Evolutionary conservation across 2,797 vertebrate species (phyloP).

Genomic region (Columba guinea): DNA sequence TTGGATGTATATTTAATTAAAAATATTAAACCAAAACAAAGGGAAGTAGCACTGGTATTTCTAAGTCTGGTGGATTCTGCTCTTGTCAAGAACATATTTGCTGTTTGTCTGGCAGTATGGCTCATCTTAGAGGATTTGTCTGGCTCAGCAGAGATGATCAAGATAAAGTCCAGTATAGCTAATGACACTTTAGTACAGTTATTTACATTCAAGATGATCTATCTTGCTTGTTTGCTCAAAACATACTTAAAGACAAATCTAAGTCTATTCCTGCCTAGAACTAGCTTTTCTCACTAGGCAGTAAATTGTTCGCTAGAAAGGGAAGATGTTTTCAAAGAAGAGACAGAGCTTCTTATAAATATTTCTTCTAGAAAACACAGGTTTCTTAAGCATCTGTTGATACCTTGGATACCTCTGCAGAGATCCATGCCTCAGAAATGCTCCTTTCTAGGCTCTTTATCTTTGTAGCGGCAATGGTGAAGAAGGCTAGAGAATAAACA

Average conservation of each 20-base stretch:
- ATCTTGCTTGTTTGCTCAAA: not conserved
- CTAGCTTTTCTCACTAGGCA: not conserved
- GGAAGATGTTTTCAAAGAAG: not conserved
- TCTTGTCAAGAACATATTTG: not conserved
- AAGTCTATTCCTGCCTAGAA: not conserved
- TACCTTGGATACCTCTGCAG: not conserved
- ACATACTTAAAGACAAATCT: not conserved
- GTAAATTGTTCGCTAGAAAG: not conserved
- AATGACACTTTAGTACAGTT: not conserved
- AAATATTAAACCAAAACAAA: not conserved
- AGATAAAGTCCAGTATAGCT: not conserved
- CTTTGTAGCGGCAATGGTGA: not conserved
- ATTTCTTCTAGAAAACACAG: not conserved
- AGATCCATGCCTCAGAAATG: not conserved
- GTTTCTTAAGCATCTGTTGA: not conserved
- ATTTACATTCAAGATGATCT: not conserved
- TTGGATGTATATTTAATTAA: not conserved
- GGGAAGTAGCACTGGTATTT: not conserved
- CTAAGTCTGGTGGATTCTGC: not conserved
- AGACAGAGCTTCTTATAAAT: not conserved
- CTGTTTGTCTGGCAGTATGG: not conserved
- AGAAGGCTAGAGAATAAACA: not conserved
- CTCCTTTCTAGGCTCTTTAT: not conserved
- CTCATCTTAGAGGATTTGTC: not conserved
- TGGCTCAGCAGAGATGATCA: not conserved